Evolutionary conservation across 2,797 vertebrate genomes (phyloP).

Genomic region (Uromys caudimaculatus): DNA sequence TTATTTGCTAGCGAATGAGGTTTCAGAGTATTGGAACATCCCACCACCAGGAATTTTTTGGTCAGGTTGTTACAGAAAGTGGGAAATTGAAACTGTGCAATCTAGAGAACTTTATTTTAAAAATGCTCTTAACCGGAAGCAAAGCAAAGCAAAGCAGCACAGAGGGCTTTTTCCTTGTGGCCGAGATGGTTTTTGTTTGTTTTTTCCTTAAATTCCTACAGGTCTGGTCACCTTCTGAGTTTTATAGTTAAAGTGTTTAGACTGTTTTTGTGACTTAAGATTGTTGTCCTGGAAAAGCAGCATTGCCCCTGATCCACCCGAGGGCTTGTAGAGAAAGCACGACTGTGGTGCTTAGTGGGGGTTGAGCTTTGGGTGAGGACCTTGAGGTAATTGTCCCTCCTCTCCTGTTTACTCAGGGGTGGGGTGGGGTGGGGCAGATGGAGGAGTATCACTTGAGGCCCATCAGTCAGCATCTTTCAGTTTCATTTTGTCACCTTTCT

Average conservation of each 20-base stretch:
- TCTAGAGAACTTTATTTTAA: constrained; percentile 71
- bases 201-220: neutral
- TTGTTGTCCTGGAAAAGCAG: neutral
- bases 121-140: constrained; percentile 52
- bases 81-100: constrained; percentile 27
- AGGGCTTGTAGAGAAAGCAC: neutral
- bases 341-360: neutral
- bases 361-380: constrained; percentile 46
- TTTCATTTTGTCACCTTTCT: constrained; percentile 45
- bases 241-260: constrained; percentile 20
- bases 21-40: constrained; percentile 48
- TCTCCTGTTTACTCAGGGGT: neutral
- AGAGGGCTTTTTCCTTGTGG: constrained; percentile 8
- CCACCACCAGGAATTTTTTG: constrained; percentile 42
- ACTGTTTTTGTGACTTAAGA: constrained; percentile 35
- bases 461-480: constrained; percentile 29
- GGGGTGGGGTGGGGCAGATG: neutral
- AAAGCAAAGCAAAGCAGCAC: constrained; percentile 37
- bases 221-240: constrained; percentile 33
- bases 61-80: constrained; percentile 73
- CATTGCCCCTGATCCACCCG: neutral
- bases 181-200: neutral
- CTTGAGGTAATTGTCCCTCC: neutral
- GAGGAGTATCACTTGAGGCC: neutral
- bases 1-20: constrained; percentile 65